Base-by-base conservation (phyloP, 2,888 invertebrate genomes). In the Sarcophaga caerulescens region DNA sequence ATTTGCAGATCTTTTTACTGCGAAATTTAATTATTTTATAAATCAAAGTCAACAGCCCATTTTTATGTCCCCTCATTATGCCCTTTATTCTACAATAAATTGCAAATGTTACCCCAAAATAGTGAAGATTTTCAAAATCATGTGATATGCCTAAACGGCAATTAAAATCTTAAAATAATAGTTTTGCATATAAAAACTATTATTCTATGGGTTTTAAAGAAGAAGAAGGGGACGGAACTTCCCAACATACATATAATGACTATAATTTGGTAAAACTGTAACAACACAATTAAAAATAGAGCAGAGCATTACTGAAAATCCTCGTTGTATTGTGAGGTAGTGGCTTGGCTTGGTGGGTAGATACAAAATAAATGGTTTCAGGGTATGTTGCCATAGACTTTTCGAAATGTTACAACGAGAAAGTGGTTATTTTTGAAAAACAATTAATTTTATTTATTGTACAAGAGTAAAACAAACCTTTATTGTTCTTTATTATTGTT, bases 371-470 rank as follows among this genome's bases (percentile, higher is more conserved):
- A 45, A n/a, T 11, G 35, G 35, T 17, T 10, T 19, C 35, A 66
- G 66, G 66, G 44, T 66, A 66, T 66, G 45, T 19, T 23, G 6
- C 52, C 44, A 52, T 44, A 52, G 45, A 62, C 52, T 68, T 0
- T 19, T 47, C 57, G 21, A 21, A 21, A 77, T 68, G 65, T 23
- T 45, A 73, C 14, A 45, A 25, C 69, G 63, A 3, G 19, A 70
- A 62, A 84, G 70, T 75, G 78, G 82, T 82, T 82, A 80, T 75
- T 81, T 52, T 78, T 44, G 70, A 44, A 86, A 86, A 86, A 84
- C 84, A 86, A 86, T 86, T 86, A 86, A 84, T 78, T 74, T 81
- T 81, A 78, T 81, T 84, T 86, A 81, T 66, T 74, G 66, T 25
- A 77, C 57, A 23, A 75, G 52, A 62, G 23, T 60, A 68, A 19